Base-by-base conservation (phyloP, 2,888 invertebrate species). In the Pyrocoelia pectoralis region DNA sequence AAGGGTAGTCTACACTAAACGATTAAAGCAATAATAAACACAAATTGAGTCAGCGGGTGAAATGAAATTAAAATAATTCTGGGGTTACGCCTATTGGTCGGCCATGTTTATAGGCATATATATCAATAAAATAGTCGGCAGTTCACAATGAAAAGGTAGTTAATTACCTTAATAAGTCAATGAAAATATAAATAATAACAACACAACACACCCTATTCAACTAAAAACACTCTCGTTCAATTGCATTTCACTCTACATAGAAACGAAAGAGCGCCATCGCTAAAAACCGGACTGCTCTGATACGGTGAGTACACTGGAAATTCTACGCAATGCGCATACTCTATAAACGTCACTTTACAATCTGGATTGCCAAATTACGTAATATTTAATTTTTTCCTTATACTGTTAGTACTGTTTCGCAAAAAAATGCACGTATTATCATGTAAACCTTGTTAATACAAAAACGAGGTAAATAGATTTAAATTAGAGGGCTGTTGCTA, bases 1-100 rank as follows among this genome's bases (percentile, higher is more conserved):
- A 43, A 43, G 17, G 14, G 5, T 9, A 38, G n/a, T 9, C 12
- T 38, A 38, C 13, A 12, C 43, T 13, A n/a, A 43, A 43, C n/a
- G n/a, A 12, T 6, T 15, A 15, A 15, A 15, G 6, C 43, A 4
- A 12, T 15, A 8, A 43, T 43, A 43, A 5, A 46, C 13, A 2
- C 5, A 46, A 46, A 33, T 33, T 8, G 2, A 17, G 46, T 46
- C 1, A 18, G 17, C 10, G 3, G 33, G 10, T 10, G 46, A 17
- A 46, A 46, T 17, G 1, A 46, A 46, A 46, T 17, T 4, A 17
- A 46, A n/a, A 46, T 17, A 46, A n/a, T 33, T 19, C 28, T 33
- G 40, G 49, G 66, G 69, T 69, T 69, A 69, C 69, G 68, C 68
- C 66, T 68, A 66, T 56, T 56, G 43, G 61, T 68, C 69, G 55